Base-by-base conservation (phyloP, 2,888 invertebrate genomes). In the Oxystoma pomonae region DNA sequence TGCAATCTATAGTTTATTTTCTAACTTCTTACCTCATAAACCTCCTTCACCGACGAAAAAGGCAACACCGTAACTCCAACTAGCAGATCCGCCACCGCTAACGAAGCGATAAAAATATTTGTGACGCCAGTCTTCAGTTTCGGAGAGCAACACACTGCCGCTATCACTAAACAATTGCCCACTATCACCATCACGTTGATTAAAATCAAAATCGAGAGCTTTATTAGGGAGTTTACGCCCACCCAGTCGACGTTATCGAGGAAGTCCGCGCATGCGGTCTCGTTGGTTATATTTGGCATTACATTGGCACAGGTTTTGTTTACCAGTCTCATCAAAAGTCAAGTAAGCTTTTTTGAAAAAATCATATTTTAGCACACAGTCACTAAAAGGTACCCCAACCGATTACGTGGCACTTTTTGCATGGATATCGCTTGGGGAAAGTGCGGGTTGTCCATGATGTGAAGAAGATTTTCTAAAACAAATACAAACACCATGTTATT, bases 21-120 rank as follows among this genome's bases (percentile, higher is more conserved):
- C n/a, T n/a, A n/a, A n/a, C n/a, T n/a, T n/a, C 68, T 69, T 74
- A 92, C 92, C 89, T 92, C 90, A 78, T 90, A 92, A 7, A 96
- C 94, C 81, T 97, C 96, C 85, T 95, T 91, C 19, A 95, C 93
- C 60, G 97, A 93, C 20, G 96, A 96, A 82, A 98, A 98, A 1
- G 98, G 98, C 73, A 98, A 85, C 58, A 98, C 97, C 19, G 95
- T 92, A 3, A 97, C 83, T 1, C 98, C 98, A n/a, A 98, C 95
- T 76, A 96, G 84, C 66, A 98, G 85, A 82, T 98, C 98, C 56
- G 98, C 97, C 18, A 96, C 93, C 0, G 98, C 98, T 75, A 98
- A 85, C 57, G 96, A 97, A 67, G 97, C 95, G 78, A 98, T 97
- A 84, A 98, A 96, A 76, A 95, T 87, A 81, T 98, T 98, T 67